These are phyloP conservation scores for Aptenodytes forsteri DNA, from an alignment of 2,113 vertebrate species.

Conservation along the genomic window DNA sequence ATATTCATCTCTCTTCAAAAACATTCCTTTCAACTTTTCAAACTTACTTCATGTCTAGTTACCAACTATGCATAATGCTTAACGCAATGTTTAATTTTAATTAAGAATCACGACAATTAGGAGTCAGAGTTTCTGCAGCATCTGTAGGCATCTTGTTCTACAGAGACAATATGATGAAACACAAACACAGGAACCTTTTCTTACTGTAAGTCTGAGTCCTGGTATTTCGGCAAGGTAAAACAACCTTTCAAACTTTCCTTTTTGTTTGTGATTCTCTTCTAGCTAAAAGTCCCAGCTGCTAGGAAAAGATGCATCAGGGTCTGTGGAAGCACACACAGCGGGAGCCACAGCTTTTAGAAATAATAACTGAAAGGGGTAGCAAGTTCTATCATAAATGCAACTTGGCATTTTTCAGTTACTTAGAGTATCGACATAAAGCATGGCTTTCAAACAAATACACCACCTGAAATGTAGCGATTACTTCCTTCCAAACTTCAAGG, in stretches of 20 bases:
- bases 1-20: background rate
- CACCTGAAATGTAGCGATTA: background rate
- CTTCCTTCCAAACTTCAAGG: slow-evolving; percentile 6
- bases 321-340: background rate
- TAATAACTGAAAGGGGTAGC: background rate
- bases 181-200: background rate
- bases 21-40: background rate
- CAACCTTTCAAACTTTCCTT: background rate
- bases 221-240: background rate
- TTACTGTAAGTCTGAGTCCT: background rate
- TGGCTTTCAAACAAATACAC: background rate
- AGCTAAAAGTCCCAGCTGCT: background rate
- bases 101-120: background rate
- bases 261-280: background rate
- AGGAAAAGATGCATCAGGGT: background rate
- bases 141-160: background rate
- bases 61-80: background rate
- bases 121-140: background rate
- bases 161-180: background rate
- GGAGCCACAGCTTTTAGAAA: background rate
- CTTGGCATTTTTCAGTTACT: background rate
- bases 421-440: background rate
- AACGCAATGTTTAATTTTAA: background rate
- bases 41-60: background rate
- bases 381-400: background rate